Conservation (phyloP, 2,888 invertebrate species). For the Lobophora halterata region DNA sequence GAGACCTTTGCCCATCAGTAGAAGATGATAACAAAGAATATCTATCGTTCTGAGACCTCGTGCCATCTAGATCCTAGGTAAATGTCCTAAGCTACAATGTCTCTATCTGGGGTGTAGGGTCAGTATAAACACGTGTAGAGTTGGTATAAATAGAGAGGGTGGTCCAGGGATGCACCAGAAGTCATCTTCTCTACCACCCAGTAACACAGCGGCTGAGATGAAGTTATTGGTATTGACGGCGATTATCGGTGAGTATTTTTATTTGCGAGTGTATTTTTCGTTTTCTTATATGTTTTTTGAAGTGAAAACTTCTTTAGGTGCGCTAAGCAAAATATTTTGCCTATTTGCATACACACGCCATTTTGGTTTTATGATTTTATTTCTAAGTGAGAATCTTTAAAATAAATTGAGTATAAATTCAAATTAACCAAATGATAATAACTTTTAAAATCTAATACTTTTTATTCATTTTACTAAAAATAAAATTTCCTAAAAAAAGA, state of each 20-base stretch:
- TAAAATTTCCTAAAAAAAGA: no score
- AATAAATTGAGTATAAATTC: no score
- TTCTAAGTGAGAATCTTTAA: no score
- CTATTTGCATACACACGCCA: no score
- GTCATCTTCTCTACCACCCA: conserved; percentile 53
- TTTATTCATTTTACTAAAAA: no score
- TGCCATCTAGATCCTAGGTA: not conserved
- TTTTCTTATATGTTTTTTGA: not conserved
- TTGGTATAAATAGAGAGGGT: conserved; percentile 53
- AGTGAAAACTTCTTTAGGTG: not conserved
- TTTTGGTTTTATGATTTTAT: no score
- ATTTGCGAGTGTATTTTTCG: conserved; percentile 2
- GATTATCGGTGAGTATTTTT: conserved; percentile 59
- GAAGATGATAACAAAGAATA: no score
- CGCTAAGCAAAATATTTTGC: no score
- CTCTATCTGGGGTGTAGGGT: conserved; percentile 25
- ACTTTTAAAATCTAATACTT: no score
- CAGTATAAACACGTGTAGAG: conserved; percentile 48
- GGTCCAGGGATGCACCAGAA: conserved; percentile 42
- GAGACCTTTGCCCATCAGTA: no score
- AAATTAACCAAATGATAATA: no score
- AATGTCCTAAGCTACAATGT: conserved; percentile 23
- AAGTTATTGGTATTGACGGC: conserved; percentile 66
- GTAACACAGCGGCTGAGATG: conserved; percentile 44
- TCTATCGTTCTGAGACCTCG: no score